phyloP scores from a whole-genome alignment of 2,888 invertebrate genomes.

The Noctua janthe region DNA sequence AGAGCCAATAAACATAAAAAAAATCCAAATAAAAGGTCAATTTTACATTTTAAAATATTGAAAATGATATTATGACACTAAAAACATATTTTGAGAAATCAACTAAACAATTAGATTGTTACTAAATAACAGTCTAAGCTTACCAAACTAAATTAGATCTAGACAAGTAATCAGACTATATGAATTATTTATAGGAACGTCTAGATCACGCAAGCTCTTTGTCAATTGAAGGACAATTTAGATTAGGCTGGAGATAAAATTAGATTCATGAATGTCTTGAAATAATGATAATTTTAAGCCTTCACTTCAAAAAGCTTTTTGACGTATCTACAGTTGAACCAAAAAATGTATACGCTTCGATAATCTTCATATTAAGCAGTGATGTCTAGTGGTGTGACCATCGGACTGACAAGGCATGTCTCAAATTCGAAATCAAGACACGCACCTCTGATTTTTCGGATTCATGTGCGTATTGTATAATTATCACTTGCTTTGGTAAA shows the following conservation, averaged over 20 bases:
- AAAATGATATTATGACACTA: neutral
- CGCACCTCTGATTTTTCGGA: no score
- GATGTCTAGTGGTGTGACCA: no score
- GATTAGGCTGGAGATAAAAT: neutral
- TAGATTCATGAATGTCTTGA: neutral
- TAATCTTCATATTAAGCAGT: no score
- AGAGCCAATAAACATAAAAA: neutral
- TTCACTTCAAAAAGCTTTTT: neutral
- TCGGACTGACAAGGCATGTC: no score
- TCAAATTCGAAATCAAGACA: no score
- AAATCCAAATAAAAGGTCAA: neutral
- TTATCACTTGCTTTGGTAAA: no score
- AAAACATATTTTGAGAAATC: neutral
- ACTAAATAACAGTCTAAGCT: neutral
- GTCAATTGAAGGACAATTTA: neutral
- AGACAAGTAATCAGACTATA: slow-evolving; percentile 3
- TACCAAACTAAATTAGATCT: neutral
- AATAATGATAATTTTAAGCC: neutral
- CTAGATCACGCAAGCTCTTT: neutral
- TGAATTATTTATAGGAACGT: slow-evolving; percentile 23
- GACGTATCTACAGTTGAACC: neutral
- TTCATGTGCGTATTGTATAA: no score
- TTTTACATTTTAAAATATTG: neutral
- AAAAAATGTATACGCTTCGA: neutral
- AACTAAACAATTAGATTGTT: neutral